Evolutionary conservation across 2,113 vertebrate genomes (phyloP), one percentile per base, ranked within the genome.

Genomic region (Phycodurus eques): DNA sequence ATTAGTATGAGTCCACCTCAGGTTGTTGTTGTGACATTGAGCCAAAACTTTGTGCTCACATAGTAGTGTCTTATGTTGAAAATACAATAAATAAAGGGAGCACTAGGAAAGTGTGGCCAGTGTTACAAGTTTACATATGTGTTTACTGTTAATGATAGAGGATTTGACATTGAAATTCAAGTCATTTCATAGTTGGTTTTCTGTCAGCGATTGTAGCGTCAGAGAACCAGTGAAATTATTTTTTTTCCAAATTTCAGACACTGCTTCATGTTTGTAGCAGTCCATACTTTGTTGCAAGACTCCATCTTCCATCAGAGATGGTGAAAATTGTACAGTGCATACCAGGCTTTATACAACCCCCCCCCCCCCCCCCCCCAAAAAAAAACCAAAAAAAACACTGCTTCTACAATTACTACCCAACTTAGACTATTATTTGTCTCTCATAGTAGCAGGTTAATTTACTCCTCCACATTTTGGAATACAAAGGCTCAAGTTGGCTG

Each of bases 401-500:
- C 67, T 77, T 74, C 76, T 74, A 73, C 47, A 75, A 73, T 80
- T 81, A 83, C 78, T 79, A 82, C 85, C 82, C 82, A 83, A 84
- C 83, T 89, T 86, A 89, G 87, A 90, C 63, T 88, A 88, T 88
- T 80, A 82, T 91, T 89, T 90, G 77, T 89, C 85, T 83, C 81
- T 81, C 89, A 92, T 86, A 82, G 89, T 91, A 90, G 91, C 89
- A 89, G 88, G 86, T 92, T 93, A 84, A 92, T 93, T 93, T 91
- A 91, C 90, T 91, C 82, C 82, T 91, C 88, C 83, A 90, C 89
- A 87, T 92, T 90, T 90, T 88, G 86, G 90, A 86, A 74, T 86
- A 87, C 87, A 87, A 70, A 87, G 90, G 89, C 85, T 92, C 82
- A 90, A 93, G 92, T 93, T 93, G 92, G 92, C 92, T 93, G 92